Conservation (phyloP, 2,113 vertebrate genomes). For the Xenus cinereus region DNA sequence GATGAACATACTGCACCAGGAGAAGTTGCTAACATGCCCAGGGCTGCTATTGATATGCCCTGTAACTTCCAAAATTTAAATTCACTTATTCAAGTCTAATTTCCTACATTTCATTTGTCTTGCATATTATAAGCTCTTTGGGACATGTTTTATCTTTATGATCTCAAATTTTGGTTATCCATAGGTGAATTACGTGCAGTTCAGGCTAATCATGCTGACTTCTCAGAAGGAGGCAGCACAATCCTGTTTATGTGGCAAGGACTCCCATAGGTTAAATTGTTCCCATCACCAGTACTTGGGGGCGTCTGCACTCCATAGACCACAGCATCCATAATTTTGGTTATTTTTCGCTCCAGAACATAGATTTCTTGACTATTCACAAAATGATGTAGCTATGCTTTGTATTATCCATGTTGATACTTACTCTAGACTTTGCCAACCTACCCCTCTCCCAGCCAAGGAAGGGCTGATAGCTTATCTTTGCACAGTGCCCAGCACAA, state of each 20-base stretch:
- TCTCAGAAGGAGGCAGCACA: neutral
- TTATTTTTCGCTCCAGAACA: neutral
- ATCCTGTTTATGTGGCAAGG: neutral
- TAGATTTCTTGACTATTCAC: neutral
- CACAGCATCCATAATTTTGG: neutral
- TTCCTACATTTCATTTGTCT: neutral
- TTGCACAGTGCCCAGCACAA: neutral
- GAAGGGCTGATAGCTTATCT: neutral
- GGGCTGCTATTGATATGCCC: neutral
- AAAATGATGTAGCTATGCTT: neutral
- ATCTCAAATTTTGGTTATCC: neutral
- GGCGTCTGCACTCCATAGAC: neutral
- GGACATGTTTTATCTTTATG: neutral
- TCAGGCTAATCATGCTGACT: neutral
- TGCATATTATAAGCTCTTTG: neutral
- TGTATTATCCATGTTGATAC: neutral
- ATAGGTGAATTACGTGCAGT: neutral
- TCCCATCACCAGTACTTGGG: neutral
- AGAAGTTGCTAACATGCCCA: neutral
- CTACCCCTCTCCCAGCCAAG: neutral
- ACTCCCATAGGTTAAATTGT: neutral
- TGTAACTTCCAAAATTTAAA: neutral
- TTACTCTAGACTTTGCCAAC: neutral
- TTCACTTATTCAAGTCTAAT: neutral
- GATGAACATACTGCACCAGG: neutral